Evolutionary conservation across 2,797 vertebrate genomes (phyloP).

Genomic region (Dromococcyx pavoninus): DNA sequence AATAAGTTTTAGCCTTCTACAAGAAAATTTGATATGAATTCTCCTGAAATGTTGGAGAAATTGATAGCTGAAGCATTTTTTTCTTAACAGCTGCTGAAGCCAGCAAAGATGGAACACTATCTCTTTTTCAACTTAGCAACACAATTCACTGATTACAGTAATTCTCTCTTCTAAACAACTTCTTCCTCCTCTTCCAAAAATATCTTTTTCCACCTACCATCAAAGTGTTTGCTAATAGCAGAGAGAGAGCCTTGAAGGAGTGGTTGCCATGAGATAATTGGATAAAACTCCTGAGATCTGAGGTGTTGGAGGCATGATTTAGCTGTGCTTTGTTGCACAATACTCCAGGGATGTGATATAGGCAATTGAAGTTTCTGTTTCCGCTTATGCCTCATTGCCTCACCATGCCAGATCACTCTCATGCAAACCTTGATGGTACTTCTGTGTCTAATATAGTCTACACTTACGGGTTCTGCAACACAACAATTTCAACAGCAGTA

Average conservation of each 20-base stretch:
- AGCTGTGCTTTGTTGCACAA: conserved; percentile 52
- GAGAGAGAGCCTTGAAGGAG: background rate
- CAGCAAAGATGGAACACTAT: background rate
- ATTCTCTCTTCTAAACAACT: conserved; percentile 23
- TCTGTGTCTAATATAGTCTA: conserved; percentile 11
- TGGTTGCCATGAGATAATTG: conserved; percentile 51
- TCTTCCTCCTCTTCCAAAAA: conserved; percentile 28
- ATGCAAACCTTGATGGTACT: conserved; percentile 15
- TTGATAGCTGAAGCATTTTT: background rate
- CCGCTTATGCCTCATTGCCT: conserved; percentile 43
- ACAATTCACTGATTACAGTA: background rate
- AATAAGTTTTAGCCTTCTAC: background rate
- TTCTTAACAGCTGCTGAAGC: background rate
- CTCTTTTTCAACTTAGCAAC: background rate
- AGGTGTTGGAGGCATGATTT: conserved; percentile 19
- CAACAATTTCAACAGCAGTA: background rate
- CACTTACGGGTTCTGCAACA: background rate
- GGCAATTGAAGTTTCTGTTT: conserved; percentile 27
- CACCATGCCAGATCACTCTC: conserved; percentile 5
- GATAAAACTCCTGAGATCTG: conserved; percentile 25
- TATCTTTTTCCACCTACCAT: conserved; percentile 47
- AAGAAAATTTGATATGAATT: background rate
- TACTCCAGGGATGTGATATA: conserved; percentile 1
- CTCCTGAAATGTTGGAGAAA: background rate
- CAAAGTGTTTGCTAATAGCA: conserved; percentile 45